Base-by-base conservation (phyloP, 92 coral and sea anemone genomes). In the Pocillopora grandis region DNA sequence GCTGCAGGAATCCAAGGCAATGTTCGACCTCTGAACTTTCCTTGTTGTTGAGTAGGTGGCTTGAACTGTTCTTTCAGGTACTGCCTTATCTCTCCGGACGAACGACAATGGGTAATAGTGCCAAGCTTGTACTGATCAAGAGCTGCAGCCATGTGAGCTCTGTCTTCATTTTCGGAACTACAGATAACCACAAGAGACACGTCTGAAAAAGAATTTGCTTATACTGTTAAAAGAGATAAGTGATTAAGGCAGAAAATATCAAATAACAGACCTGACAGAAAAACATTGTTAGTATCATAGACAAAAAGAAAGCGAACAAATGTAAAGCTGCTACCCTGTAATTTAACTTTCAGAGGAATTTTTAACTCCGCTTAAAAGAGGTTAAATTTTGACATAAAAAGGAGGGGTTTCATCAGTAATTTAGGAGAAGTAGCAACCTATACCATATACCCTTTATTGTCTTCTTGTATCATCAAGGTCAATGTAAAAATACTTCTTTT, bases 141-240 rank as follows among this genome's bases (percentile, higher is more conserved):
- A n/a, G 92, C 96, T 10, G 96, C 91, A 55, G 89, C 96, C 79
- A 92, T 90, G 76, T 92, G 94, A 13, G 98, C 90, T 48, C 88
- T 88, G 77, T 91, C 94, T 72, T 94, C 98, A 21, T 94, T 93
- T 61, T 94, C 96, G 35, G 85, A 88, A 59, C 98, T 88, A 71
- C 95, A 94, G 66, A 94, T 88, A 36, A 92, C 90, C 31, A 92
- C 96, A 10, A 95, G 92, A 56, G 84, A 85, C 18, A 88, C 77
- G 16, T 83, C 98, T 95, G 75, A 19, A 76, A 42, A 36, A 87
- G 31, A n/a, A 65, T 49, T 16, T 42, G 42, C 49, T 68, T 0
- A 2, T 10, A 12, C 33, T 66, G 42, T 27, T 27, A 27, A 67
- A 69, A 35, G 74, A 36, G 31, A 69, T 52, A 55, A 2, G 7